Conservation (phyloP, 2,888 invertebrate genomes). For the Volucella inanis region DNA sequence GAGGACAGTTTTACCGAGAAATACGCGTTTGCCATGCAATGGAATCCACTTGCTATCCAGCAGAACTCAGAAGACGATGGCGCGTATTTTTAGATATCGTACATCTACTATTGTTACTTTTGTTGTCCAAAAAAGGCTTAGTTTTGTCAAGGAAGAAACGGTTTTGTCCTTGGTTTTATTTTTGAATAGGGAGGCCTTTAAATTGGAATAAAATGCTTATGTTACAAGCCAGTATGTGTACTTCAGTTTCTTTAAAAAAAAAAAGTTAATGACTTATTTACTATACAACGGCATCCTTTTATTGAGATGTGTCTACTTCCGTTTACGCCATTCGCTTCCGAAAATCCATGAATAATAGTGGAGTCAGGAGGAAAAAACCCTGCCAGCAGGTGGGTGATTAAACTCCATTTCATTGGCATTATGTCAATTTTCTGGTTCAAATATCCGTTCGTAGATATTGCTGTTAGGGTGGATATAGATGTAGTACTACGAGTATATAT, state of each 20-base stretch:
- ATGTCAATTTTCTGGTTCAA: constrained; percentile 64
- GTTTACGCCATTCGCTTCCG: constrained; percentile 8
- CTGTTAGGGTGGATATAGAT: neutral
- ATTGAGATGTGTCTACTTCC: constrained; percentile 16
- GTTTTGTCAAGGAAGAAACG: neutral
- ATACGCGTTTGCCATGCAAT: too few species aligned
- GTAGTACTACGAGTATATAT: too few species aligned
- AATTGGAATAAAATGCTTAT: too few species aligned
- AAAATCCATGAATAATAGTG: constrained; percentile 30
- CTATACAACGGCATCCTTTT: constrained; percentile 22
- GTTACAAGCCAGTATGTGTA: too few species aligned
- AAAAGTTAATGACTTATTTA: constrained; percentile 49
- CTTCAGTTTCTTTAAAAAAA: neutral
- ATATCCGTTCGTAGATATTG: constrained; percentile 15
- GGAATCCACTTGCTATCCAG: too few species aligned
- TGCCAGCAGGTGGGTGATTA: neutral
- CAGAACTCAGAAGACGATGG: too few species aligned
- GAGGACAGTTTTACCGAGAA: too few species aligned
- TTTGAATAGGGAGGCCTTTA: too few species aligned
- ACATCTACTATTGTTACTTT: too few species aligned
- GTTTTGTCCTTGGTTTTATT: too few species aligned
- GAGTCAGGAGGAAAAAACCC: neutral
- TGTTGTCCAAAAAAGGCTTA: too few species aligned
- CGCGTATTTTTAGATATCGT: too few species aligned
- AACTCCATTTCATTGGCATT: constrained; percentile 53